phyloP scores from a whole-genome alignment of 1,140 invertebrate genomes.

The Drosophila nasuta region DNA sequence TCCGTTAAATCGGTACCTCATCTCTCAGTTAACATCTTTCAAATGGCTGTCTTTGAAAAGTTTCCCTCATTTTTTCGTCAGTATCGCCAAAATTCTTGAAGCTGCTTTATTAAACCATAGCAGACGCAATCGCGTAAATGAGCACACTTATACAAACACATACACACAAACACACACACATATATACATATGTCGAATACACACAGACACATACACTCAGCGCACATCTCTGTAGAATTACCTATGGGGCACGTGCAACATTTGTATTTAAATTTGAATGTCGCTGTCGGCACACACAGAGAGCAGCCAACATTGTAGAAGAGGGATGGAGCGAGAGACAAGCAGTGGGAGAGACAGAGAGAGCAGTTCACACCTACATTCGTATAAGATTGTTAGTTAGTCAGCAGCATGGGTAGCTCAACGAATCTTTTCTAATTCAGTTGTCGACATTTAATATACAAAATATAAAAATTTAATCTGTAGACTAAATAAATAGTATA shows the following conservation, averaged over 20 bases:
- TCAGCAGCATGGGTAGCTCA: conserved; percentile 48
- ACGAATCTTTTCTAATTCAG: conserved; percentile 44
- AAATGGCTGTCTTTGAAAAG: conserved; percentile 61
- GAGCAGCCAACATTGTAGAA: not conserved
- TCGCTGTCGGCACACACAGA: conserved; percentile 50
- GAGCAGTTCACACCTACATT: conserved; percentile 21
- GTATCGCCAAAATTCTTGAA: conserved; percentile 61
- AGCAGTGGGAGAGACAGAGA: not conserved
- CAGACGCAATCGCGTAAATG: conserved; percentile 72
- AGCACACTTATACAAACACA: conserved; percentile 55
- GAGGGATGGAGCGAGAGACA: not conserved
- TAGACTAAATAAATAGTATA: not conserved
- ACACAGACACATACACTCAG: conserved; percentile 14
- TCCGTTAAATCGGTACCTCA: not conserved
- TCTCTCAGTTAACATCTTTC: conserved; percentile 18
- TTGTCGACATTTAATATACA: not conserved
- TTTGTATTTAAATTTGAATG: conserved; percentile 83
- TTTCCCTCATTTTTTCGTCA: conserved; percentile 42
- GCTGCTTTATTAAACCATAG: conserved; percentile 80
- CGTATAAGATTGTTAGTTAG: conserved; percentile 59
- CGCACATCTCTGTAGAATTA: conserved; percentile 45
- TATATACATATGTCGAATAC: conserved; percentile 21
- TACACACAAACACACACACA: conserved; percentile 3
- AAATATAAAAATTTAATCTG: not conserved
- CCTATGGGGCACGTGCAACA: conserved; percentile 72